Conservation (phyloP, 2,797 vertebrate species). For the Enteromius mattozi region DNA sequence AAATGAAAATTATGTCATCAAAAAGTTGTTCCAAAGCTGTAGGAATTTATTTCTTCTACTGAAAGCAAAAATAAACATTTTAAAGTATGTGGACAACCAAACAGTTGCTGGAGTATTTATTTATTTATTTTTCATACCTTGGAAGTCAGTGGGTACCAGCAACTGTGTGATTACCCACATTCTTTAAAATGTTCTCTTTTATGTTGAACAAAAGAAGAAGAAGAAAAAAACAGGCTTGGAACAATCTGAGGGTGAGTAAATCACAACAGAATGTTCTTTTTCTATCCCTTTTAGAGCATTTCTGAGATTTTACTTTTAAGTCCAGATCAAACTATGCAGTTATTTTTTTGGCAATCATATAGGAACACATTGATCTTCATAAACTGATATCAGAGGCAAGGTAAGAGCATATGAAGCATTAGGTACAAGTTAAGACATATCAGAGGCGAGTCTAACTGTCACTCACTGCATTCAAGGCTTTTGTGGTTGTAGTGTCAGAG, state of each 20-base stretch:
- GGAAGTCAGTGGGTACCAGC: not conserved
- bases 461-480: not conserved
- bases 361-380: not conserved
- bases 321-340: not conserved
- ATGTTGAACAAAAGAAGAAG: not conserved
- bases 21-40: not conserved
- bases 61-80: not conserved
- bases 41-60: not conserved
- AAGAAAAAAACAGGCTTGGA: not conserved
- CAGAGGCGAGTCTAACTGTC: not conserved
- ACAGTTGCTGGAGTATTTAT: not conserved
- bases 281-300: not conserved
- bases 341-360: not conserved
- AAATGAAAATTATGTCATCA: not conserved
- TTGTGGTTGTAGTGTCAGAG: not conserved
- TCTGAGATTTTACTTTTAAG: not conserved
- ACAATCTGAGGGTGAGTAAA: not conserved
- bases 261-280: not conserved
- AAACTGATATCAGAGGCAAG: slow-evolving; percentile 3
- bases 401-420: not conserved
- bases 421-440: slow-evolving; percentile 15
- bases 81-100: not conserved
- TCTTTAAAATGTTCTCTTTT: not conserved
- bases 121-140: not conserved
- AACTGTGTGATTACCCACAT: not conserved